A percentile compares a stretch with the other conserved stretches of the same genome.
These are phyloP conservation scores for Cosmia trapezina DNA, from an alignment of 2,888 invertebrate genomes.

Conservation along the genomic window DNA sequence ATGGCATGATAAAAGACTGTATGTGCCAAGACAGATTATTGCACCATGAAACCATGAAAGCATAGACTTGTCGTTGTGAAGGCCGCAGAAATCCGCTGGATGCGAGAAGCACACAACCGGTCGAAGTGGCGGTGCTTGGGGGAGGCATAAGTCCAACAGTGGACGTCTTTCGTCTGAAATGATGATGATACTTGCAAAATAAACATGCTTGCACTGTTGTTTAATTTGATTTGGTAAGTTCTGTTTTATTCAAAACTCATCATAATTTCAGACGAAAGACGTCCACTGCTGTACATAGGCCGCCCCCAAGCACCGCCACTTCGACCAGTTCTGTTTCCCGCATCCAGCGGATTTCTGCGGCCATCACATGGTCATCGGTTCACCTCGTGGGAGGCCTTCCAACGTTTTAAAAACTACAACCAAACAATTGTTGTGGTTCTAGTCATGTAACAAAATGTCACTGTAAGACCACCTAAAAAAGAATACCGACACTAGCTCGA, in stretches of 20 bases:
- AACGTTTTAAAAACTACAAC: neutral
- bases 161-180: too few relatives aligned
- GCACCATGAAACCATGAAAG: neutral
- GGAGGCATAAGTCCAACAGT: neutral
- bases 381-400: too few relatives aligned
- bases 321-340: too few relatives aligned
- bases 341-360: too few relatives aligned
- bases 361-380: too few relatives aligned
- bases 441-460: neutral
- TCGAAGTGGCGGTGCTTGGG: neutral
- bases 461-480: neutral
- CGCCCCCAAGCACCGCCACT: too few relatives aligned
- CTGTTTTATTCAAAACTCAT: neutral
- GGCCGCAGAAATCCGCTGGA: neutral
- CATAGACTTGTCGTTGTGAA: neutral
- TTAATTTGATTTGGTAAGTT: too few relatives aligned
- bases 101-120: neutral
- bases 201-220: neutral
- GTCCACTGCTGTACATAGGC: too few relatives aligned
- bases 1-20: too few relatives aligned
- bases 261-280: too few relatives aligned
- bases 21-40: neutral
- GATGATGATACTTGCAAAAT: too few relatives aligned
- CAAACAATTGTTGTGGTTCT: neutral
- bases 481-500: neutral